These are phyloP conservation scores for Rhinolophus ferrumequinum DNA, from an alignment of 2,113 vertebrate species.

Conservation along the genomic window DNA sequence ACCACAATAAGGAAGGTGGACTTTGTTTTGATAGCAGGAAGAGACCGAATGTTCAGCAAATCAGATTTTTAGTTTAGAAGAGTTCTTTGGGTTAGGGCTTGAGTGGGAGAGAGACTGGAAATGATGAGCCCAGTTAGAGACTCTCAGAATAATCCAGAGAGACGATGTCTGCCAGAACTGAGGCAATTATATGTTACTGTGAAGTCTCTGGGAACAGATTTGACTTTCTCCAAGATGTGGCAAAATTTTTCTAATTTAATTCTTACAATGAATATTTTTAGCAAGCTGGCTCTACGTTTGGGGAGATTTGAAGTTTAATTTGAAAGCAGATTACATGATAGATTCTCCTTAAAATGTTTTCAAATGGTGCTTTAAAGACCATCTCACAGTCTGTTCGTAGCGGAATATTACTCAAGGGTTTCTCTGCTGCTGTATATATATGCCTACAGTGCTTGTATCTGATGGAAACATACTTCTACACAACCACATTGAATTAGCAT, in stretches of 20 bases:
- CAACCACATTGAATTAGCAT: background rate
- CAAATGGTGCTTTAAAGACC: conserved; percentile 40
- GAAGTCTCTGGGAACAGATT: conserved; percentile 35
- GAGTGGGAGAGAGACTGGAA: background rate
- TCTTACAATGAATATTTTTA: conserved; percentile 64
- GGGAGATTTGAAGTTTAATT: conserved; percentile 62
- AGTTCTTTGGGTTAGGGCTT: background rate
- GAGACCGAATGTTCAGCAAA: background rate
- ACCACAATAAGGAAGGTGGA: background rate
- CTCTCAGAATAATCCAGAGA: background rate
- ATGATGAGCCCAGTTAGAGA: background rate
- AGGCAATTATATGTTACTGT: background rate
- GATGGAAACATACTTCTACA: background rate
- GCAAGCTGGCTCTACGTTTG: conserved; percentile 12
- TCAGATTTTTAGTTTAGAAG: background rate
- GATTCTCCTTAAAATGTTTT: conserved; percentile 44
- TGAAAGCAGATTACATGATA: conserved; percentile 55
- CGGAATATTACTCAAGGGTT: background rate
- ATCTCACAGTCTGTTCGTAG: conserved; percentile 16
- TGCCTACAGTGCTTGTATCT: background rate
- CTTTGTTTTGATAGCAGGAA: background rate
- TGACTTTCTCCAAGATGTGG: conserved; percentile 30
- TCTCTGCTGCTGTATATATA: background rate
- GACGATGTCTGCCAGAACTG: background rate
- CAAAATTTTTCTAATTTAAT: conserved; percentile 50